Conservation (phyloP, 2,113 vertebrate genomes). For the Promerops cafer region DNA sequence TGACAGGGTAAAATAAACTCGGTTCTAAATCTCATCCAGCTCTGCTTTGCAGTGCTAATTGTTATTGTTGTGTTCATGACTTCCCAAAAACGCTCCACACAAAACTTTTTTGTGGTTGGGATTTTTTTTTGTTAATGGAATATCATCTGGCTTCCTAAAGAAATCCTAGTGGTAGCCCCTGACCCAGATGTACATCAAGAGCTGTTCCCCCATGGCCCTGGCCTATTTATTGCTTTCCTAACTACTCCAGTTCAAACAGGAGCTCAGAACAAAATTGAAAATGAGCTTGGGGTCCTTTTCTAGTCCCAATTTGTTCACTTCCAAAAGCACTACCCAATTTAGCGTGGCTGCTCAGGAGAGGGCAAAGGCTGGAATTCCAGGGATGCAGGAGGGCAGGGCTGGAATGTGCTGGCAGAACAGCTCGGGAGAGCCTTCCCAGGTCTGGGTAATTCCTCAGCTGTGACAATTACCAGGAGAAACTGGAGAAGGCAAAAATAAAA, state of each 20-base stretch:
- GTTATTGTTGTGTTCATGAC: accelerated
- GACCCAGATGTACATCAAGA: slow-evolving; percentile 51
- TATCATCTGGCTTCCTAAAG: not conserved
- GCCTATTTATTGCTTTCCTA: slow-evolving; percentile 67
- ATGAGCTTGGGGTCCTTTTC: slow-evolving; percentile 59
- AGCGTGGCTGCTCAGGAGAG: slow-evolving; percentile 42
- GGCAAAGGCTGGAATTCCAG: slow-evolving; percentile 1
- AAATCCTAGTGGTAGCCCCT: slow-evolving; percentile 55
- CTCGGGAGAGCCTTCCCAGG: not conserved
- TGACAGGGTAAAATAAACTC: not conserved
- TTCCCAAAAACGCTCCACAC: not conserved
- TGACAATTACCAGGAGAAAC: not conserved
- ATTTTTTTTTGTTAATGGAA: not conserved
- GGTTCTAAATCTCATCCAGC: not conserved
- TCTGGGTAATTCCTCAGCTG: not conserved
- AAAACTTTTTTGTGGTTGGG: slow-evolving; percentile 1
- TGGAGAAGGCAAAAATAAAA: not conserved
- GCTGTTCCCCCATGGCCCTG: slow-evolving; percentile 66
- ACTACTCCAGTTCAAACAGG: slow-evolving; percentile 22
- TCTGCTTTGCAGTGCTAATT: not conserved
- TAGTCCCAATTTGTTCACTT: slow-evolving; percentile 53
- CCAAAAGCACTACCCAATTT: slow-evolving; percentile 60
- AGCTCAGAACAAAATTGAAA: slow-evolving; percentile 62
- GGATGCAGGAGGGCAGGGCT: slow-evolving; percentile 30
- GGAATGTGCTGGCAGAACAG: not conserved